Evolutionary conservation across 2,888 invertebrate genomes (phyloP).

Genomic region (Eustalomyia histrio): DNA sequence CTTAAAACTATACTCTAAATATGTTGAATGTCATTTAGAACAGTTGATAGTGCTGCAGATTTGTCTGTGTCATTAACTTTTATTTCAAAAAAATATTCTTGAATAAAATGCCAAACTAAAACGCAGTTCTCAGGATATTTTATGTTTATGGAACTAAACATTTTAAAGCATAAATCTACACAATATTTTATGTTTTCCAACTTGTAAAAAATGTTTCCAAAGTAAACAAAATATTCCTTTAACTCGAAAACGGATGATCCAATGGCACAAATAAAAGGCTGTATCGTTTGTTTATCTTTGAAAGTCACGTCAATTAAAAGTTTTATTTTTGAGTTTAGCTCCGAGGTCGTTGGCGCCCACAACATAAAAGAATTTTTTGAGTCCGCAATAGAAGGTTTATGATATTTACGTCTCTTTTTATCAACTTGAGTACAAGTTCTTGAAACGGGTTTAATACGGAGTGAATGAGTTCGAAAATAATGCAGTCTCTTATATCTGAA

Average conservation of each 20-base stretch:
- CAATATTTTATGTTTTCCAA: too few relatives aligned
- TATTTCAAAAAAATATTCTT: too few relatives aligned
- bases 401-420: background rate
- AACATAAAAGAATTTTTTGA: constrained; percentile 12
- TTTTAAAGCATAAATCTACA: too few relatives aligned
- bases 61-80: too few relatives aligned
- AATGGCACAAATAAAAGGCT: constrained; percentile 19
- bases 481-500: constrained; percentile 19
- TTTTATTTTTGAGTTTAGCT: too few relatives aligned
- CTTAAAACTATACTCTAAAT: too few relatives aligned
- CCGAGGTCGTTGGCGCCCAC: background rate
- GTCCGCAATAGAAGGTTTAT: constrained; percentile 4
- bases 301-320: constrained; percentile 18
- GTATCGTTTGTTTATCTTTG: background rate
- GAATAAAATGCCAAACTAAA: too few relatives aligned
- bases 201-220: constrained; percentile 17
- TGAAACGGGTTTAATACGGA: background rate
- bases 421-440: constrained; percentile 5
- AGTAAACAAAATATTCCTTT: constrained; percentile 2
- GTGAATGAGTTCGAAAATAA: background rate
- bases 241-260: constrained; percentile 2
- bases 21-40: too few relatives aligned
- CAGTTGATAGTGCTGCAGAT: too few relatives aligned
- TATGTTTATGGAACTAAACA: too few relatives aligned
- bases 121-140: too few relatives aligned